Evolutionary conservation across 2,113 vertebrate species (phyloP), one percentile per base, ranked within the genome.

Genomic region (Alaudala cheleensis): DNA sequence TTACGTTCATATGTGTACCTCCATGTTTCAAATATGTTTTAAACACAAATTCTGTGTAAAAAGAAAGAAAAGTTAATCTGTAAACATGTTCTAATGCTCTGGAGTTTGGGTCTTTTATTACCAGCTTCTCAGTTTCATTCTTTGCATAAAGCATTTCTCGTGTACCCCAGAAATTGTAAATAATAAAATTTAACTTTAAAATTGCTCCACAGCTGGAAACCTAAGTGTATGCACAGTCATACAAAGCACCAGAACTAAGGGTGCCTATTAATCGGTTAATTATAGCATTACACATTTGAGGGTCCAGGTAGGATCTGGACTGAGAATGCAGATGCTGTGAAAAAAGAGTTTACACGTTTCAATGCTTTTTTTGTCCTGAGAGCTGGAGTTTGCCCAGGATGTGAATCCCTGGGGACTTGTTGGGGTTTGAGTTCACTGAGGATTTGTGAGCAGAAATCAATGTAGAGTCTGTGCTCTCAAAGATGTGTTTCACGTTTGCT

Each of bases 281-380:
- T 86, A 81, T 7, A 90, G 49, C 47, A 25, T 37, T 51, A 33
- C 28, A 34, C 60, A 44, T 29, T 70, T 74, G 61, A 86, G 47
- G 56, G 56, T 83, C 71, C 82, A 93, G 86, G 82, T 83, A 78
- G 72, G 60, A 78, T 16, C 69, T 29, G 40, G 49, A 78, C 49
- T 19, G 34, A 71, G 92, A 93, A 95, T 78, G 90, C 56, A 33
- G 93, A 93, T 74, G 89, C 88, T 71, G 81, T 93, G 89, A 86
- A 96, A 91, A 96, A 97, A 79, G 91, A 95, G 73, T 96, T 91
- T 74, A 80, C 78, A 81, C 34, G 9, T 97, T 92, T 97, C 96
- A 97, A 94, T 97, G 95, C 88, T 78, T 95, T 97, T 96, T 98
- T 97, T 97, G 96, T 97, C 94, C 95, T 73, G 89, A 67, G 77